Conservation (phyloP, 35 echinoderm and acorn worm species). For the Acanthaster planci region DNA sequence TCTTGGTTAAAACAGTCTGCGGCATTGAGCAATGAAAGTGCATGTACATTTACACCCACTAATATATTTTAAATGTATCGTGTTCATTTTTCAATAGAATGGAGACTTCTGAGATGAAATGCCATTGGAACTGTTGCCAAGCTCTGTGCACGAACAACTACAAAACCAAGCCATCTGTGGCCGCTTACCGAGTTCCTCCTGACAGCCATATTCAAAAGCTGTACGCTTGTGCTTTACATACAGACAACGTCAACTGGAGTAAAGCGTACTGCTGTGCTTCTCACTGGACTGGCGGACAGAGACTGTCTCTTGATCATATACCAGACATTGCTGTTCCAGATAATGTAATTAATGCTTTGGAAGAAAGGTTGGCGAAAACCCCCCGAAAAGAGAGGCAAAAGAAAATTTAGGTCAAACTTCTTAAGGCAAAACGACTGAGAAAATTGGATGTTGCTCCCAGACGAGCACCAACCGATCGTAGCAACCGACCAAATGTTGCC, state of each 20-base stretch:
- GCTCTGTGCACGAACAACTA: constrained; percentile 8
- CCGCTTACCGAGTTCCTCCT: background rate
- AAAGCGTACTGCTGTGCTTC: background rate
- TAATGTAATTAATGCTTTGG: background rate
- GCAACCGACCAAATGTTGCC: background rate
- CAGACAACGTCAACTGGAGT: constrained; percentile 1
- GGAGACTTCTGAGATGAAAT: background rate
- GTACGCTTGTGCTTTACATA: background rate
- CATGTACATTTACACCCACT: too few species aligned
- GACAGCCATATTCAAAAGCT: background rate
- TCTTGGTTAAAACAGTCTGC: too few species aligned
- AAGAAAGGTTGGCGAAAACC: background rate
- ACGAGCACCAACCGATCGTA: background rate
- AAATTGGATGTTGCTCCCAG: background rate
- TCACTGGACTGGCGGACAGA: background rate
- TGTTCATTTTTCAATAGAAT: background rate
- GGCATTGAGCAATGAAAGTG: too few species aligned
- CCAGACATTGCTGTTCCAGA: constrained; percentile 16
- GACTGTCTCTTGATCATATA: background rate
- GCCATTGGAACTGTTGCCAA: constrained; percentile 7
- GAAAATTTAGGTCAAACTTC: background rate
- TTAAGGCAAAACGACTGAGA: background rate
- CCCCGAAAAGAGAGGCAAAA: background rate
- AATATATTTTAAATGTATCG: too few species aligned
- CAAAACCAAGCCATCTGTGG: background rate